Conservation (phyloP, 2,113 vertebrate genomes). For the crab-eating macaque (Macaca fascicularis) region T2T-MFA8v1.1 NC_088380.1:21738501-21739000, state of each 20-base stretch:
- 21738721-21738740: not conserved
- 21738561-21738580: not conserved
- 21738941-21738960: too few species aligned
- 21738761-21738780: not conserved
- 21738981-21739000: too few species aligned
- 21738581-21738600: not conserved
- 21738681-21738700: not conserved
- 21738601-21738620: not conserved
- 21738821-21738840: not conserved
- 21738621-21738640: conserved; percentile 23
- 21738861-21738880: not conserved
- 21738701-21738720: not conserved
- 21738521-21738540: not conserved
- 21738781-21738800: not conserved
- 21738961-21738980: too few species aligned
- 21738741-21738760: not conserved
- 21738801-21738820: not conserved
- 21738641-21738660: conserved; percentile 9
- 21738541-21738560: not conserved
- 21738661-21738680: not conserved
- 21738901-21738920: too few species aligned
- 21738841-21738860: not conserved
- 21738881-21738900: too few species aligned
- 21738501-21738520: not conserved
- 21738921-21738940: too few species aligned